phyloP scores from a whole-genome alignment of 2,797 vertebrate species.

The Eremophila alpestris region DNA sequence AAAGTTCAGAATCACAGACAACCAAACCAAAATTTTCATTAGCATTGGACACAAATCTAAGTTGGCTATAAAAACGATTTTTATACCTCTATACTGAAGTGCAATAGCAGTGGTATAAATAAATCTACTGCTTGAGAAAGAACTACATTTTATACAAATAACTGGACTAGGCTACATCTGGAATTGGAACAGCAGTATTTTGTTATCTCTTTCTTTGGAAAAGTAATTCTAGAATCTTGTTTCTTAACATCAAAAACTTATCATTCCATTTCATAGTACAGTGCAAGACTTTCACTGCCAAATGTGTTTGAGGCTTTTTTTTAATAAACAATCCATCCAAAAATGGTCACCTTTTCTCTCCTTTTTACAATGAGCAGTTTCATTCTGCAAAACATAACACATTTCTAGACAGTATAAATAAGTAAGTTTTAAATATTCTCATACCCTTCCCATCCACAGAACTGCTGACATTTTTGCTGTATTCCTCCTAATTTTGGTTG shows the following conservation, averaged over 20 bases:
- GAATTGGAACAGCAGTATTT: neutral
- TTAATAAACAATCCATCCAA: neutral
- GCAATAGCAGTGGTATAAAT: neutral
- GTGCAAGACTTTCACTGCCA: neutral
- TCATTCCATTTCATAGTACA: neutral
- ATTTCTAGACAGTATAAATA: neutral
- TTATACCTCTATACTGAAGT: neutral
- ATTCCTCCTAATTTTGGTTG: conserved; percentile 92
- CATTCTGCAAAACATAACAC: neutral
- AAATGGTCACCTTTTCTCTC: neutral
- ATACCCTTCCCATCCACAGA: conserved; percentile 94
- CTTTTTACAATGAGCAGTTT: neutral
- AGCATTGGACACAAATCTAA: neutral
- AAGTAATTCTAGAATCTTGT: neutral
- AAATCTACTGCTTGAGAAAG: neutral
- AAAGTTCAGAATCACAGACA: neutral
- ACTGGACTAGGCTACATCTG: neutral
- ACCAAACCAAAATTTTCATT: neutral
- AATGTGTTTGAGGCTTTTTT: neutral
- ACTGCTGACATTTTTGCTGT: conserved; percentile 93
- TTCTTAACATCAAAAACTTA: neutral
- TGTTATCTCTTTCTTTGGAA: neutral
- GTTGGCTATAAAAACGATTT: neutral
- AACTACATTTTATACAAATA: neutral
- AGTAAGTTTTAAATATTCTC: neutral